Percentiles rank a stretch among this genome's conserved stretches.
Conservation (phyloP, 2,113 vertebrate genomes). For the Cryptotis parvus region DNA sequence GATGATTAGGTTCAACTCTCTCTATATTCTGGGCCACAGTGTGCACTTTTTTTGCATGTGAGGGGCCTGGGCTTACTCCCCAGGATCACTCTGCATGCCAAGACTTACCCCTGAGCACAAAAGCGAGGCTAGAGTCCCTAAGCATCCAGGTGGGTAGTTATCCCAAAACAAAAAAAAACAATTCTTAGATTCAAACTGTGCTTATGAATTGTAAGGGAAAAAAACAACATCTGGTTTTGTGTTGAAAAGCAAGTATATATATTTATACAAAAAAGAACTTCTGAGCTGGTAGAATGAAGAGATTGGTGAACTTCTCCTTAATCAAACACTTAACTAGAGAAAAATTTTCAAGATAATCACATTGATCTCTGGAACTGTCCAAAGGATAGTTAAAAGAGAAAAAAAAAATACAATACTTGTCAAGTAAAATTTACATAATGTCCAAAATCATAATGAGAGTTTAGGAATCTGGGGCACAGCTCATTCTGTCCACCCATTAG, state of each 20-base stretch:
- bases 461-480: not conserved
- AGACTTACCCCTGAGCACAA: no score
- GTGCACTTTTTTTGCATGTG: no score
- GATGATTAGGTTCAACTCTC: not conserved
- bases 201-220: slow-evolving; percentile 12
- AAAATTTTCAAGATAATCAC: not conserved
- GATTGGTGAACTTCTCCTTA: no score
- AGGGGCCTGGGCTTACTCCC: no score
- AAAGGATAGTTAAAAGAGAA: not conserved
- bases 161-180: not conserved
- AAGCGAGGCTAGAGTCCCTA: no score
- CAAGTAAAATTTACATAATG: no score
- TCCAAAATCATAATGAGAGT: not conserved
- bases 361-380: slow-evolving; percentile 8
- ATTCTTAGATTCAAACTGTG: not conserved
- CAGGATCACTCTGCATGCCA: no score
- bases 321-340: not conserved
- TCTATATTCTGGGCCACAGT: no score
- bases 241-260: not conserved
- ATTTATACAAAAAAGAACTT: not conserved
- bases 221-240: not conserved
- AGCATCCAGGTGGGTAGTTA: not conserved
- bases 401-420: not conserved
- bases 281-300: not conserved
- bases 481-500: not conserved